Evolutionary conservation across 2,888 invertebrate genomes (phyloP).

Genomic region (Crepidodera aurea): DNA sequence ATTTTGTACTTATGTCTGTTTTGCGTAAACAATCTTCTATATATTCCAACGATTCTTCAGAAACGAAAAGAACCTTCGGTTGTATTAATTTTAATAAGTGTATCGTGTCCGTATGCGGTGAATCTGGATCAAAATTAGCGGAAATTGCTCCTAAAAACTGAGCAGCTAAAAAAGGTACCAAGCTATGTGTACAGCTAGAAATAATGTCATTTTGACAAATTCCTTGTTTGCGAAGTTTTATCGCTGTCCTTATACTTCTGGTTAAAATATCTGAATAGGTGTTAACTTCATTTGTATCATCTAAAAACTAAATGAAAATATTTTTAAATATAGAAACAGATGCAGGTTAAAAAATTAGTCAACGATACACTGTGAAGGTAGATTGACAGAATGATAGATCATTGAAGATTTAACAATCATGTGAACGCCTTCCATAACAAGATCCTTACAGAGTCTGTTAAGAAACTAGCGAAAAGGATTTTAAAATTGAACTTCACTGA

Average conservation of each 20-base stretch:
- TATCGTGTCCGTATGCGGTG: slow-evolving; percentile 42
- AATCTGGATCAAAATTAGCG: slow-evolving; percentile 49
- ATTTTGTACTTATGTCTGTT: slow-evolving; percentile 36
- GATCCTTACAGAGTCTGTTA: no score
- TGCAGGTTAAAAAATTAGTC: not conserved
- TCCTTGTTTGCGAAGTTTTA: slow-evolving; percentile 32
- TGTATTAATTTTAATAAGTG: slow-evolving; percentile 34
- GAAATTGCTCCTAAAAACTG: slow-evolving; percentile 59
- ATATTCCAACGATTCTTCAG: slow-evolving; percentile 30
- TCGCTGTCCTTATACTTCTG: slow-evolving; percentile 30
- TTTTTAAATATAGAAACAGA: not conserved
- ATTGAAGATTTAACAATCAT: no score
- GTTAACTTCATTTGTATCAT: slow-evolving; percentile 28
- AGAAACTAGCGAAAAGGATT: no score
- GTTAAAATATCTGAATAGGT: slow-evolving; percentile 30
- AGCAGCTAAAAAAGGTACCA: slow-evolving; percentile 63
- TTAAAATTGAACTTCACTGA: no score
- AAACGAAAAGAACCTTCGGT: slow-evolving; percentile 40
- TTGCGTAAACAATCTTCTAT: slow-evolving; percentile 37
- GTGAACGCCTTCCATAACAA: no score
- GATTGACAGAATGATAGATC: no score
- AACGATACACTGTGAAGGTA: no score
- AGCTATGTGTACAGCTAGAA: slow-evolving; percentile 29
- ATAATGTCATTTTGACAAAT: slow-evolving; percentile 33
- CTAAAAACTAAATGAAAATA: slow-evolving; percentile 31